phyloP scores from a whole-genome alignment of 2,113 vertebrate genomes.

The Sylvietta virens region DNA sequence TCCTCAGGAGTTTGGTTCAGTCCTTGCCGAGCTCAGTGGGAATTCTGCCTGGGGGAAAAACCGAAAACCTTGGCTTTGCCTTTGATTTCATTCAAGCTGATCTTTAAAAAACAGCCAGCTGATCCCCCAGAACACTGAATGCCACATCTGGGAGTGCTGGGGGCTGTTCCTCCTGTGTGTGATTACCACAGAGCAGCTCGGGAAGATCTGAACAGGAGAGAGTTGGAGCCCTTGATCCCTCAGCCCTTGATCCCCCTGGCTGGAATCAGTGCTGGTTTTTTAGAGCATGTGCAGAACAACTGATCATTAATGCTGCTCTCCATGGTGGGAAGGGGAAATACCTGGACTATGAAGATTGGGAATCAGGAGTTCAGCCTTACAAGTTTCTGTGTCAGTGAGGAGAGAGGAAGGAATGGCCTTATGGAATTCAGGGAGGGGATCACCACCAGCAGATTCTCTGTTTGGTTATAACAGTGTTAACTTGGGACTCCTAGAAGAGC shows the following conservation, averaged over 20 bases:
- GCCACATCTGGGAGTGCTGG: neutral
- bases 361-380: neutral
- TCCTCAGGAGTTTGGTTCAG: neutral
- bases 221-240: neutral
- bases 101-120: neutral
- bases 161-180: neutral
- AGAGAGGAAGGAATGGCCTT: neutral
- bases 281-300: neutral
- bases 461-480: neutral
- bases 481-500: neutral
- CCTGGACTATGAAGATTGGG: accelerated
- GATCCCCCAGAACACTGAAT: neutral
- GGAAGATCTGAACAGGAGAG: neutral
- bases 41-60: neutral
- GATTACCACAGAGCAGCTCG: neutral
- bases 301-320: neutral
- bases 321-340: accelerated
- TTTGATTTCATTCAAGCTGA: conserved; percentile 17
- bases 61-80: neutral
- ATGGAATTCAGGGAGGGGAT: neutral
- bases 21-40: neutral
- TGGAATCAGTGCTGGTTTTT: neutral
- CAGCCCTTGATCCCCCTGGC: neutral
- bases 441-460: accelerated
- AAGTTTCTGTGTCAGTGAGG: neutral